Conservation (phyloP, 2,797 vertebrate species). For the Alca torda region DNA sequence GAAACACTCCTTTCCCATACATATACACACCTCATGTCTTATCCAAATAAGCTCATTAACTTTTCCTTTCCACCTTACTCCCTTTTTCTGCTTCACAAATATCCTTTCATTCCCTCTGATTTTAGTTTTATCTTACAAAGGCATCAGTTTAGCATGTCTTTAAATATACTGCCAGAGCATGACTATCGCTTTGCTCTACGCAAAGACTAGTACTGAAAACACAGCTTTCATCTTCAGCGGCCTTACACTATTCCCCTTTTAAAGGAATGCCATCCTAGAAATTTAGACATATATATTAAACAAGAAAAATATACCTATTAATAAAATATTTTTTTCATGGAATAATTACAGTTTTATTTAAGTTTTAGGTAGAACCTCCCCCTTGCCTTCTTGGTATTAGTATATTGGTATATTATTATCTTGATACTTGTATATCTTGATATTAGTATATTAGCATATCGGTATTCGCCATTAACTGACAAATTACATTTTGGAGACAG, state of each 20-base stretch:
- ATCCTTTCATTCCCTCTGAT: not conserved
- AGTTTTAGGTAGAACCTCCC: not conserved
- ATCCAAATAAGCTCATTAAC: not conserved
- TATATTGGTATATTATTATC: too few relatives aligned
- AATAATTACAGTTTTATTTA: not conserved
- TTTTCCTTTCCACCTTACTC: not conserved
- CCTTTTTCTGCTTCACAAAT: not conserved
- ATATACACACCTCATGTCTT: not conserved
- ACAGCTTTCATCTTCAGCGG: not conserved
- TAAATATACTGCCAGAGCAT: not conserved
- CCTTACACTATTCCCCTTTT: not conserved
- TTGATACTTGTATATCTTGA: too few relatives aligned
- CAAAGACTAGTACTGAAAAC: not conserved
- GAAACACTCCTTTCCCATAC: not conserved
- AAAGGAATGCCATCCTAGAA: not conserved
- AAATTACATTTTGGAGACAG: not conserved
- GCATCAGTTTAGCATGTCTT: not conserved
- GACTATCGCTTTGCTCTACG: not conserved
- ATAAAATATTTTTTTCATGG: not conserved
- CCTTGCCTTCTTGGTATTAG: not conserved
- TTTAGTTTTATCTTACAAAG: conserved; percentile 22
- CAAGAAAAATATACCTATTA: not conserved
- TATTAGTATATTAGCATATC: not conserved
- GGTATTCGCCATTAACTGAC: not conserved
- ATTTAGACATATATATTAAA: not conserved